Conservation (phyloP, 2,113 vertebrate genomes). For the Catharus minimus region DNA sequence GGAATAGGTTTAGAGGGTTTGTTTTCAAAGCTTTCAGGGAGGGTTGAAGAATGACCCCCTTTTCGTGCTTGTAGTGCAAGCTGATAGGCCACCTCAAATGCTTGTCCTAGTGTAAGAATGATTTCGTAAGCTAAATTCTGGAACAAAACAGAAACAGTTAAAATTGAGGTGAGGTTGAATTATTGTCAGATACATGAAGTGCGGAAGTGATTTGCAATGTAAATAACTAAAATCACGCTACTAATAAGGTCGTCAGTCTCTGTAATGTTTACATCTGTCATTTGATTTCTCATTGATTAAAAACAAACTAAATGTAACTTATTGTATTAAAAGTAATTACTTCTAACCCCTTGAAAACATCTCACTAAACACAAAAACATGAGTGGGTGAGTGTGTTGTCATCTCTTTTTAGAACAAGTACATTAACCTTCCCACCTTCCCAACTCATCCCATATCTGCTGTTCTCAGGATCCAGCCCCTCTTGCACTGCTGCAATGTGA, state of each 20-base stretch:
- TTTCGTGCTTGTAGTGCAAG: conserved; percentile 96
- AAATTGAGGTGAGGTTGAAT: not conserved
- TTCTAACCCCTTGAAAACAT: not conserved
- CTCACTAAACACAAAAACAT: not conserved
- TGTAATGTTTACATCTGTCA: conserved; percentile 38
- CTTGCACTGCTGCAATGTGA: not conserved
- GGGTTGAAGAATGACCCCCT: conserved; percentile 94
- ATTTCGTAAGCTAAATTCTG: conserved; percentile 99
- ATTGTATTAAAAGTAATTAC: conserved; percentile 29
- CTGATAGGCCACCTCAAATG: conserved; percentile 98
- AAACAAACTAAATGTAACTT: conserved; percentile 37
- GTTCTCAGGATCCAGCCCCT: not conserved
- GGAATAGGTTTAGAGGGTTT: conserved; percentile 97
- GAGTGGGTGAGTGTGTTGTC: not conserved
- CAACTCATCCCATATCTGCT: not conserved
- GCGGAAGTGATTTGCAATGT: not conserved
- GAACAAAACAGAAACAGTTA: conserved; percentile 39
- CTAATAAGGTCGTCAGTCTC: not conserved
- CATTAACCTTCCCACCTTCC: not conserved
- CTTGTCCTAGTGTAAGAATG: conserved; percentile 97
- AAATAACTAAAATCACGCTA: not conserved
- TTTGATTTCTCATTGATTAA: conserved; percentile 27
- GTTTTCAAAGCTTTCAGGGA: conserved; percentile 97
- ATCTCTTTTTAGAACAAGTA: not conserved
- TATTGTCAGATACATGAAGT: not conserved